Evolutionary conservation across 1,140 invertebrate genomes (phyloP).

Genomic region (Hylaeus anthracinus): DNA sequence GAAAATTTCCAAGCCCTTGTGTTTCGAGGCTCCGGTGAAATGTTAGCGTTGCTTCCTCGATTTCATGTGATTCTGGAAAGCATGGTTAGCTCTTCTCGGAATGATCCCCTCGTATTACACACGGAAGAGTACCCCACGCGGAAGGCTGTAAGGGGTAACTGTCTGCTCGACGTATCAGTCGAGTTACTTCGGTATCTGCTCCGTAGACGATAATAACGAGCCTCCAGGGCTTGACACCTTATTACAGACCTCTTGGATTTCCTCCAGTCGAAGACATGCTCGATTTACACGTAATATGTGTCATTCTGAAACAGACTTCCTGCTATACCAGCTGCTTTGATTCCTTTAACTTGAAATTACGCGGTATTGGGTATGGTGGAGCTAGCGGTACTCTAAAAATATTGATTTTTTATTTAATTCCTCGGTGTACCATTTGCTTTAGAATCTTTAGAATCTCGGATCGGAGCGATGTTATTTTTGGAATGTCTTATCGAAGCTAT

Average conservation of each 20-base stretch:
- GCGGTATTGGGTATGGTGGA: not conserved
- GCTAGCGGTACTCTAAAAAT: not conserved
- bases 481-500: not conserved
- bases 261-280: slow-evolving; percentile 63
- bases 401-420: not conserved
- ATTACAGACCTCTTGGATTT: slow-evolving; percentile 62
- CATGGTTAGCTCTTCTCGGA: not conserved
- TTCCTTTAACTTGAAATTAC: not conserved
- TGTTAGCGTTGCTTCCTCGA: too few species aligned
- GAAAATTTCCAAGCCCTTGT: too few species aligned
- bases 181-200: not conserved
- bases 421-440: too few species aligned
- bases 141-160: not conserved
- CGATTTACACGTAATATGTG: slow-evolving; percentile 61
- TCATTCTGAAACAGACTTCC: slow-evolving; percentile 28
- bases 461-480: not conserved
- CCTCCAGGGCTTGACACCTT: slow-evolving; percentile 64
- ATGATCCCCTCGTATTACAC: not conserved
- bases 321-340: not conserved
- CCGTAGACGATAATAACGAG: slow-evolving; percentile 34
- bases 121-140: not conserved
- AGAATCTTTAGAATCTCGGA: not conserved
- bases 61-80: too few species aligned
- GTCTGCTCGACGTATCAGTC: slow-evolving; percentile 12
- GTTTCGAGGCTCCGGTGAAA: too few species aligned